Evolutionary conservation across 2,888 invertebrate species (phyloP).

Genomic region (Idaea aversata): DNA sequence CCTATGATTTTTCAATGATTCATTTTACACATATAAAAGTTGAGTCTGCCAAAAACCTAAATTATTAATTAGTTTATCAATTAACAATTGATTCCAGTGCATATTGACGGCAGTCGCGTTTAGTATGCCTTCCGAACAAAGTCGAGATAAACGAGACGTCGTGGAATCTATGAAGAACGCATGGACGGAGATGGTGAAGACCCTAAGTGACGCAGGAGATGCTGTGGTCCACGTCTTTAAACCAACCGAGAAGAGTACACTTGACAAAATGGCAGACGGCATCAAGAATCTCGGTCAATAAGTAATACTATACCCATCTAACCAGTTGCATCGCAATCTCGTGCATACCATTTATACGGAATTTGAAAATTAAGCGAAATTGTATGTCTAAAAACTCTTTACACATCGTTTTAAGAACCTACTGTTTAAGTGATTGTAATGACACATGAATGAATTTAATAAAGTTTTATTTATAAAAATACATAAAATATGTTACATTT

Average conservation of each 20-base stretch:
- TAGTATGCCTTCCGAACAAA: conserved; percentile 43
- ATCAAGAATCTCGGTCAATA: conserved; percentile 50
- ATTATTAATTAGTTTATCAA: conserved; percentile 10
- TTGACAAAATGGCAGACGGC: conserved; percentile 60
- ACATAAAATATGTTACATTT: not conserved
- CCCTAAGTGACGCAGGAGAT: conserved; percentile 61
- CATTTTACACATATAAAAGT: too few species aligned
- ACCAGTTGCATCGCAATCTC: conserved; percentile 21
- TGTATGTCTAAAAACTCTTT: not conserved
- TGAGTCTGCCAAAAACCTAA: not conserved
- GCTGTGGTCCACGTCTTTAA: conserved; percentile 67
- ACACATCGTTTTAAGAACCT: not conserved
- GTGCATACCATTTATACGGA: not conserved
- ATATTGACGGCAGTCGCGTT: conserved; percentile 33
- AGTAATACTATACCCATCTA: conserved; percentile 24
- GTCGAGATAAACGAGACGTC: conserved; percentile 56
- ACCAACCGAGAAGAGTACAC: conserved; percentile 60
- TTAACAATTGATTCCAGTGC: conserved; percentile 37
- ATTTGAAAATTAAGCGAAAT: not conserved
- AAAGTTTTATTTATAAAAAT: conserved; percentile 5
- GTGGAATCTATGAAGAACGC: conserved; percentile 67
- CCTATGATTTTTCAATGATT: too few species aligned
- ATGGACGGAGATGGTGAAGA: conserved; percentile 60
- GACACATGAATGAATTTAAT: conserved; percentile 12
- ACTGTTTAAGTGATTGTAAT: conserved; percentile 8